Evolutionary conservation across 30 jellyfish, hydroid and myxozoan species (phyloP), one percentile per base, ranked within the genome.

Genomic region (Hydractinia echinata): DNA sequence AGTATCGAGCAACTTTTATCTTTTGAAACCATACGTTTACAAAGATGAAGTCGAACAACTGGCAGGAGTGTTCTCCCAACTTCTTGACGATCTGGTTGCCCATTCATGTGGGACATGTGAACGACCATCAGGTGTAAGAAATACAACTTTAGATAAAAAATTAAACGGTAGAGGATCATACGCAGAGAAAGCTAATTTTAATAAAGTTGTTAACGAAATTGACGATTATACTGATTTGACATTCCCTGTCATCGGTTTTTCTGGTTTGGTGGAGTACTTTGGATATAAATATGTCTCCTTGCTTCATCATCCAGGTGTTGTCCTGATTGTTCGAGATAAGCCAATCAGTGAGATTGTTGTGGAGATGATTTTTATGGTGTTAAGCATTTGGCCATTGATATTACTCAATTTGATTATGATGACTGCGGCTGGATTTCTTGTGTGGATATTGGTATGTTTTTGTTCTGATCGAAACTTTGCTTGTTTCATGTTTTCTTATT

Each of bases 1-100:
- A 4, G 86, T 92, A 10, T 74, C 84, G 76, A 92, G 95, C 20
- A 92, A 83, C 79, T 92, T 70, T 30, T 77, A 54, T 58, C 76
- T 77, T 54, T 51, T 77, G 53, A 64, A 52, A 8, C 85, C 85
- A 19, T 77, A 77, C 76, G 44, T 30, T 30, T 30, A 30, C 2
- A 19, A 54, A 66, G 8, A 16, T 58, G 60, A n/a, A 51, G 18
- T 0, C 3, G 10, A 10, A 30, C 0, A 51, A 2, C 50, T 58
- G 5, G 82, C 44, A 53, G 85, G 85, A 14, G 76, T 77, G 4
- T 77, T 51, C 39, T 79, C 79, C 4, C 55, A 51, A 10, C 53
- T 77, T n/a, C 82, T 77, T 9, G 15, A 77, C 4, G 55, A 77
- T 8, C 1, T 77, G 76, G 39, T 77, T 4, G 19, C 76, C 39